Evolutionary conservation across 2,113 vertebrate species (phyloP).

Genomic region (Notiomystis cincta): DNA sequence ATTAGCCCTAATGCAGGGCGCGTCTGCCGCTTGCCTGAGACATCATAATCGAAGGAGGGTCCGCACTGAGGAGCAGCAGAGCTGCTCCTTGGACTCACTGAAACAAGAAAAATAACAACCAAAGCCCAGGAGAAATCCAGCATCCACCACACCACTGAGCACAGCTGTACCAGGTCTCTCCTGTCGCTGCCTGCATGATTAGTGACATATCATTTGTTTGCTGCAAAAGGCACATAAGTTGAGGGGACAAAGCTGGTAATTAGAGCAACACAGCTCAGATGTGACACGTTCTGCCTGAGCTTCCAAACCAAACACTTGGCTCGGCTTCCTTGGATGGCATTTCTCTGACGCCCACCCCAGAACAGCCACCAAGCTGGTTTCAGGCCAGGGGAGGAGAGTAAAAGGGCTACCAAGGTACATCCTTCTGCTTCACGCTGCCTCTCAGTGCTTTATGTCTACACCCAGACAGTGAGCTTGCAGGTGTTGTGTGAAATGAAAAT

Average conservation of each 20-base stretch:
- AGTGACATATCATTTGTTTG: slow-evolving; percentile 27
- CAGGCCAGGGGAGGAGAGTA: background rate
- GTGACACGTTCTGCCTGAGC: background rate
- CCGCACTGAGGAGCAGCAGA: background rate
- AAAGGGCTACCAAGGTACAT: background rate
- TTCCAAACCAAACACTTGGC: slow-evolving; percentile 63
- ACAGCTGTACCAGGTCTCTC: slow-evolving; percentile 2
- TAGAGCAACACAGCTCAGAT: slow-evolving; percentile 17
- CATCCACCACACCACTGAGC: background rate
- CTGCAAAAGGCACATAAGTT: slow-evolving; percentile 18
- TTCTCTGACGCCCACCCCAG: slow-evolving; percentile 37
- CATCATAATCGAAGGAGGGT: background rate
- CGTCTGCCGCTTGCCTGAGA: background rate
- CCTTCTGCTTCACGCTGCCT: background rate
- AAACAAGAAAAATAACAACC: background rate
- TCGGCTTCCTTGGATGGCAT: slow-evolving; percentile 39
- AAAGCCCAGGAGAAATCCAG: background rate
- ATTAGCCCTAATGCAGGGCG: background rate
- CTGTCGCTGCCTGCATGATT: background rate
- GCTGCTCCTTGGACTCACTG: background rate
- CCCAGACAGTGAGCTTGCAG: background rate
- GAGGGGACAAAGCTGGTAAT: slow-evolving; percentile 37
- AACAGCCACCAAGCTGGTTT: slow-evolving; percentile 26
- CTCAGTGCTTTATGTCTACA: background rate
- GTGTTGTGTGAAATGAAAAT: background rate